These are phyloP conservation scores for Rhagonycha lutea DNA, from an alignment of 2,888 invertebrate species.

Conservation along the genomic window DNA sequence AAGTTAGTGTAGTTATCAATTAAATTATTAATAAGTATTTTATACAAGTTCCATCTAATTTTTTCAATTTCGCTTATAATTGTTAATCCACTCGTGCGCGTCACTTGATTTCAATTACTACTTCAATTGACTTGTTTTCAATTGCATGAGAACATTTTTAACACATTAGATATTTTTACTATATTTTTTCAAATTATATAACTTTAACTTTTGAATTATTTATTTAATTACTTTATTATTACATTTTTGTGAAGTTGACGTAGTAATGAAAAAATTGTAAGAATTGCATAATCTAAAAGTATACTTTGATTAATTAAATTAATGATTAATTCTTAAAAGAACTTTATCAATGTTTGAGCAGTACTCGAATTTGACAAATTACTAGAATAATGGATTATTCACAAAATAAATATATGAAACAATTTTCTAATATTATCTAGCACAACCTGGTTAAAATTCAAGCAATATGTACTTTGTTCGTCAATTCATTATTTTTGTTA, in stretches of 20 bases:
- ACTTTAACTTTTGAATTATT: no score
- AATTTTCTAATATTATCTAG: background rate
- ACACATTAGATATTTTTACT: no score
- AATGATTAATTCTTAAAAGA: background rate
- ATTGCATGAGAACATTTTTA: no score
- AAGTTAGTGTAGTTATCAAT: background rate
- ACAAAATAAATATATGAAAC: background rate
- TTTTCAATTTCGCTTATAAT: background rate
- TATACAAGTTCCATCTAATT: background rate
- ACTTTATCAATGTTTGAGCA: background rate
- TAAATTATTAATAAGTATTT: background rate
- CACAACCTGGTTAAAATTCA: background rate
- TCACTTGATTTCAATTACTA: background rate
- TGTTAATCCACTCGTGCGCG: background rate
- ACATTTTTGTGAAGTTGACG: no score
- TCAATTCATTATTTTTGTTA: background rate
- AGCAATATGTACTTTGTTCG: background rate
- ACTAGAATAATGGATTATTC: background rate
- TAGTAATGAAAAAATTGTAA: background rate
- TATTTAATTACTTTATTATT: no score
- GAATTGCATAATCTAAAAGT: background rate
- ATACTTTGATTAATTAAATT: background rate
- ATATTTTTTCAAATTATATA: no score
- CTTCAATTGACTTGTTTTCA: no score
- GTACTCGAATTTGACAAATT: background rate